Evolutionary conservation across 23 tunicate genomes (phyloP).

Genomic region (Oikopleura vanhoeffeni): DNA sequence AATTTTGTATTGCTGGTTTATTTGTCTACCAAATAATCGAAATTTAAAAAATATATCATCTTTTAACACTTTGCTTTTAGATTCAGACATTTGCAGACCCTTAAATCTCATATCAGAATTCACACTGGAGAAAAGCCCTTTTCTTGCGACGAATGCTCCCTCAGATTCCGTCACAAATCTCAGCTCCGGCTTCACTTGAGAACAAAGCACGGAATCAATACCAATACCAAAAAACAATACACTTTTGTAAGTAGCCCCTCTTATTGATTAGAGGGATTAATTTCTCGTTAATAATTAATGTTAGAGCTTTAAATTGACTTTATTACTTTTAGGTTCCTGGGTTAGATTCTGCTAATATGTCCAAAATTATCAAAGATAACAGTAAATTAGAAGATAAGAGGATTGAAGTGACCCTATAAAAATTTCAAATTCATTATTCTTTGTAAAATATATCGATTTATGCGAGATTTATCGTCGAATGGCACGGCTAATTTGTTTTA

Average conservation of each 20-base stretch:
- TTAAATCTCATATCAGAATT: conserved; percentile 62
- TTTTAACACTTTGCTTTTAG: conserved; percentile 17
- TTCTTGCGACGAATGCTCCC: conserved; percentile 52
- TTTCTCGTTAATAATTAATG: neutral
- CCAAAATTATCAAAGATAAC: neutral
- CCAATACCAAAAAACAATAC: conserved; percentile 75
- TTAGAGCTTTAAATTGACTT: too few species aligned
- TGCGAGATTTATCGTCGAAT: too few species aligned
- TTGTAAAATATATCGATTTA: too few species aligned
- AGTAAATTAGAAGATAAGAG: too few species aligned
- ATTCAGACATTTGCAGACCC: conserved; percentile 65
- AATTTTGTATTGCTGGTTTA: too few species aligned
- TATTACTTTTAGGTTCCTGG: conserved; percentile 2
- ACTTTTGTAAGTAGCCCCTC: conserved; percentile 29
- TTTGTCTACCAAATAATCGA: neutral
- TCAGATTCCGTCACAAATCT: conserved; percentile 64
- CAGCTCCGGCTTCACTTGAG: conserved; percentile 70
- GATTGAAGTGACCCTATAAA: too few species aligned
- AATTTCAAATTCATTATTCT: too few species aligned
- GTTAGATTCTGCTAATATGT: neutral
- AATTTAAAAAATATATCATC: too few species aligned
- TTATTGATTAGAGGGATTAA: neutral
- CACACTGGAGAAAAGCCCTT: conserved; percentile 92
- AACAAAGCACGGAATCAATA: conserved; percentile 74
- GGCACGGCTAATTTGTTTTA: too few species aligned